Conservation (phyloP, 2,113 vertebrate genomes). For the Petrocephalus zakoni region DNA sequence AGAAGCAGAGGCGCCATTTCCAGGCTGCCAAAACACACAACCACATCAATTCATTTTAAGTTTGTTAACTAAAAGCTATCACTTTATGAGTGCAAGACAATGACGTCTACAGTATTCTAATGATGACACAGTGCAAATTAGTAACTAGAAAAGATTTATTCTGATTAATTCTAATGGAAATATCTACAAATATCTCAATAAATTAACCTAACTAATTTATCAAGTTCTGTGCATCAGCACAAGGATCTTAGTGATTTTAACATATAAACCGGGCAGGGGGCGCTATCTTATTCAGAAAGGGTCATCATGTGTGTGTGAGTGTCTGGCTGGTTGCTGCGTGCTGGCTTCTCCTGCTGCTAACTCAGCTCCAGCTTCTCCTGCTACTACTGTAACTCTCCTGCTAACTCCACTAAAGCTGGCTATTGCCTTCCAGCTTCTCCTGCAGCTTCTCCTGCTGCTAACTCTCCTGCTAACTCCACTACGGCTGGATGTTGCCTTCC, state of each 20-base stretch:
- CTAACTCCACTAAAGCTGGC: too few relatives aligned
- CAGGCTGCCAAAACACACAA: background rate
- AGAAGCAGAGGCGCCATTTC: background rate
- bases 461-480: too few relatives aligned
- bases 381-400: too few relatives aligned
- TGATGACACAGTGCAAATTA: background rate
- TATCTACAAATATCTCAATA: background rate
- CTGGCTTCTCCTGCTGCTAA: too few relatives aligned
- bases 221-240: background rate
- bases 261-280: background rate
- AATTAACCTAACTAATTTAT: background rate
- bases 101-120: background rate
- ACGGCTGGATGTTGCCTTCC: too few relatives aligned
- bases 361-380: too few relatives aligned
- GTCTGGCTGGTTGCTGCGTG: too few relatives aligned
- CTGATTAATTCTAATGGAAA: background rate
- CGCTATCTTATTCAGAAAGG: background rate
- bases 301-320: background rate
- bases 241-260: background rate
- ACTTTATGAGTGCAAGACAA: background rate
- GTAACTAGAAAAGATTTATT: background rate
- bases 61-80: background rate
- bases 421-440: too few relatives aligned
- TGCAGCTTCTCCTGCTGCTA: too few relatives aligned
- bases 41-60: background rate